A percentile compares a stretch with the other conserved stretches of the same genome.
Evolutionary conservation across 2,888 invertebrate genomes (phyloP).

Genomic region (Steinernema hermaphroditum): DNA sequence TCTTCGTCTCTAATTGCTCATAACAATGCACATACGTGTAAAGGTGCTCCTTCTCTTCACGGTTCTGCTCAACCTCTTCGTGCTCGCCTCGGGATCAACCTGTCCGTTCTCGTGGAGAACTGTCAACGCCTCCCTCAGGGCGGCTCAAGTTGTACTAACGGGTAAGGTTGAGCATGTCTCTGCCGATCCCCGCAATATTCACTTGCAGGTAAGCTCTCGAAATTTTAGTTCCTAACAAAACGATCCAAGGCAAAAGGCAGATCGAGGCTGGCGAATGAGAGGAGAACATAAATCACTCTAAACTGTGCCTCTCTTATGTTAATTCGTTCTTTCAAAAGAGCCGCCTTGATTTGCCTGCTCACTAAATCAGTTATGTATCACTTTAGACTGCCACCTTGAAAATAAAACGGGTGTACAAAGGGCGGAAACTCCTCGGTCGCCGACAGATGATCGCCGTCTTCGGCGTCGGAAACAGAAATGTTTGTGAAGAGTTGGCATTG

Average conservation of each 20-base stretch:
- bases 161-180: constrained; percentile 9
- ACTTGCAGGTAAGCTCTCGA: neutral
- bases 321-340: neutral
- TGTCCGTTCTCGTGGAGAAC: neutral
- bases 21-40: too few species aligned
- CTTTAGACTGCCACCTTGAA: constrained; percentile 15
- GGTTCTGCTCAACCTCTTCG: neutral
- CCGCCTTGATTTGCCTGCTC: neutral
- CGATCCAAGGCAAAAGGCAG: neutral
- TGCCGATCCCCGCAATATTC: neutral
- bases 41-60: neutral
- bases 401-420: constrained; percentile 19
- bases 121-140: neutral
- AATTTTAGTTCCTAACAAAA: neutral
- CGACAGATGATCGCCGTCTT: constrained; percentile 13
- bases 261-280: neutral
- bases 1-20: neutral
- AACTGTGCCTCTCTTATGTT: neutral
- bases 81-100: neutral
- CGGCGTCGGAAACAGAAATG: constrained; percentile 8
- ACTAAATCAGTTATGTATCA: neutral
- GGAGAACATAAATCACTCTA: neutral
- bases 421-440: neutral
- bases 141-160: neutral
- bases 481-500: neutral